A percentile compares a stretch with the other conserved stretches of the same genome.
Conservation (phyloP, 2,888 invertebrate species). For the Caenorhabditis sp. region DNA sequence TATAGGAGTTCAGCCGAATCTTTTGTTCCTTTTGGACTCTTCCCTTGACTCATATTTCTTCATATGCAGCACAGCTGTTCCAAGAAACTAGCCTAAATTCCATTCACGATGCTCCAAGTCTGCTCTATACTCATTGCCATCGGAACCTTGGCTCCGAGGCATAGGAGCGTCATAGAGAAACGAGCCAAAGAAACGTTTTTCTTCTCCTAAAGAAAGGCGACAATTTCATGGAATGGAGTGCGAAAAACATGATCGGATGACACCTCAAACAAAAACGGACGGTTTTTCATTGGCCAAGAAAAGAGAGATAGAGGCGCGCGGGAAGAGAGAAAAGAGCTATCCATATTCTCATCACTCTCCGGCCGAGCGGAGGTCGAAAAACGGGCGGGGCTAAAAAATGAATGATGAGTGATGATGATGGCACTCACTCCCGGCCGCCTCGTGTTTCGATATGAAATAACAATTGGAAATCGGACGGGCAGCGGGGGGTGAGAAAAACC, state of each 20-base stretch:
- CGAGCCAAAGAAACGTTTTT: conserved; percentile 2
- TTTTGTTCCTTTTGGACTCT: too few relatives aligned
- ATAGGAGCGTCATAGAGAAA: too few relatives aligned
- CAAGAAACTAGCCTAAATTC: too few relatives aligned
- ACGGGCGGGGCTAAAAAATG: background rate
- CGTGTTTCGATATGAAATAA: too few relatives aligned
- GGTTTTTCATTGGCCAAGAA: background rate
- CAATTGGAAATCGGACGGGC: conserved; percentile 35
- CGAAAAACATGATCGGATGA: conserved; percentile 57
- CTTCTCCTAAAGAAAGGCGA: background rate
- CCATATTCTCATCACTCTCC: conserved; percentile 24
- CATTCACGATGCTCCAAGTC: background rate
- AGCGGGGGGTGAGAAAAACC: background rate
- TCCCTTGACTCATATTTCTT: too few relatives aligned
- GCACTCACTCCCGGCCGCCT: conserved; percentile 46
- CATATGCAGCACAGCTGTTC: too few relatives aligned
- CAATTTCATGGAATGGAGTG: conserved; percentile 1
- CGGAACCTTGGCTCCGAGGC: background rate
- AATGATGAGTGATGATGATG: conserved; percentile 24
- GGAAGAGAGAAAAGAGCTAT: conserved; percentile 42
- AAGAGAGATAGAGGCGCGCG: conserved; percentile 22
- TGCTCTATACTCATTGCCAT: background rate
- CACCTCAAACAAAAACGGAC: conserved; percentile 39
- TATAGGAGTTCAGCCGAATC: too few relatives aligned
- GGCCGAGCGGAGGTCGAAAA: background rate